Evolutionary conservation across 2,797 vertebrate species (phyloP).

Genomic region (Pyrocephalus nanus): DNA sequence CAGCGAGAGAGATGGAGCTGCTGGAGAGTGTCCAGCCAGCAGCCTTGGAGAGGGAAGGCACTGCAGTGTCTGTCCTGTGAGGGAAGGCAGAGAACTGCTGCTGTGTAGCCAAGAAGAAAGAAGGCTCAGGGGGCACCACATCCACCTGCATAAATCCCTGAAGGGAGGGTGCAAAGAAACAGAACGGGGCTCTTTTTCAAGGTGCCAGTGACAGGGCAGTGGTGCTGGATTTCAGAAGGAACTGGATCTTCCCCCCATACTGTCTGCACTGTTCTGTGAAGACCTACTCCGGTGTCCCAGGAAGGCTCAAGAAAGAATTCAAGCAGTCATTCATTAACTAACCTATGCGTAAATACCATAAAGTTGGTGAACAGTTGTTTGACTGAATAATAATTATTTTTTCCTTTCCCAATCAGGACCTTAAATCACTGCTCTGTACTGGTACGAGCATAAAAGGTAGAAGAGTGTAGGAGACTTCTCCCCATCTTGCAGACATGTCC

Average conservation of each 20-base stretch:
- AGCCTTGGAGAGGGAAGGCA: not conserved
- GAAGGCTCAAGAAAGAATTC: not conserved
- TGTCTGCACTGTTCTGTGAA: not conserved
- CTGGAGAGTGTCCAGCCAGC: not conserved
- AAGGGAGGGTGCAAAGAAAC: not conserved
- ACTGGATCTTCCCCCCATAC: not conserved
- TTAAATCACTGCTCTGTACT: not conserved
- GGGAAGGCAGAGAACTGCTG: not conserved
- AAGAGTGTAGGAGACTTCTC: not conserved
- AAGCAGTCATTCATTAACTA: not conserved
- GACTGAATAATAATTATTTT: not conserved
- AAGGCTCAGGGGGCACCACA: not conserved
- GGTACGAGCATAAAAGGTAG: not conserved
- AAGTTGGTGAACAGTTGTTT: not conserved
- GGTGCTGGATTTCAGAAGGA: not conserved
- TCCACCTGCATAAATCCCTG: not conserved
- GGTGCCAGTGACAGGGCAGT: not conserved
- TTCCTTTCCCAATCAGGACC: not conserved
- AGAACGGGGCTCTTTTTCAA: not conserved
- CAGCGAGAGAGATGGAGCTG: not conserved
- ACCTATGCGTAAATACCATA: not conserved
- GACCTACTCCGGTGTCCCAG: not conserved
- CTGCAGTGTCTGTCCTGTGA: not conserved
- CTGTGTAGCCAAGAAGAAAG: not conserved
- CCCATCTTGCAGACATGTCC: not conserved